phyloP scores from a whole-genome alignment of 2,888 invertebrate genomes.

The Sphaerophoria rueppellii region DNA sequence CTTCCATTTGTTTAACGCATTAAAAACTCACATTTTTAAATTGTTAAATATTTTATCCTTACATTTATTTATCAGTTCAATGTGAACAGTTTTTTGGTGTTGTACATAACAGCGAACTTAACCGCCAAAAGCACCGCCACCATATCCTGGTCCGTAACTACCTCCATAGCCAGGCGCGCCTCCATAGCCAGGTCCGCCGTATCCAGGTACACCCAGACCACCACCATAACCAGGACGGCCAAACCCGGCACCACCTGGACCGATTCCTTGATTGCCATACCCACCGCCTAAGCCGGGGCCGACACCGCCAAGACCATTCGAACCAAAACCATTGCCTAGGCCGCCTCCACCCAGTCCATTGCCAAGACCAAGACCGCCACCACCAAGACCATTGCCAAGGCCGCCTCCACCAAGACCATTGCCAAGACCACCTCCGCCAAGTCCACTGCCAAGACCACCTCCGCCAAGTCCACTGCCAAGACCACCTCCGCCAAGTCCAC shows the following conservation, averaged over 20 bases:
- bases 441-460: conserved; percentile 1
- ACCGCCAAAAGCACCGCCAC: neutral
- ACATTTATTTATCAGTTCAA: conserved; percentile 15
- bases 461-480: conserved; percentile 1
- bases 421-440: conserved; percentile 1
- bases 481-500: neutral
- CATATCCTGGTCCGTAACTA: neutral
- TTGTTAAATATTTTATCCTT: neutral
- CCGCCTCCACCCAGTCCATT: neutral
- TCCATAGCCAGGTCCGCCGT: neutral
- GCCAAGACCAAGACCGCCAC: neutral
- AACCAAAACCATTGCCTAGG: neutral
- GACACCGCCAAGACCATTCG: neutral
- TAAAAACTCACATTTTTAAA: conserved; percentile 5
- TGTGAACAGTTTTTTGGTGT: conserved; percentile 1
- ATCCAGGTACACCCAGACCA: neutral
- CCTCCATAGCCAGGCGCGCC: neutral
- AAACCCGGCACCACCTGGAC: too few relatives aligned
- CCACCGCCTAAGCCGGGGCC: neutral
- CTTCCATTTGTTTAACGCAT: too few relatives aligned
- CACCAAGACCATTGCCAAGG: neutral
- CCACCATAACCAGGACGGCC: too few relatives aligned
- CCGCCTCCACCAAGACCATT: too few relatives aligned
- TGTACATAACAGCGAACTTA: neutral
- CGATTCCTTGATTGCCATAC: neutral